These are phyloP conservation scores for Pyxicephalus adspersus DNA, from an alignment of 2,113 vertebrate species.

Conservation along the genomic window DNA sequence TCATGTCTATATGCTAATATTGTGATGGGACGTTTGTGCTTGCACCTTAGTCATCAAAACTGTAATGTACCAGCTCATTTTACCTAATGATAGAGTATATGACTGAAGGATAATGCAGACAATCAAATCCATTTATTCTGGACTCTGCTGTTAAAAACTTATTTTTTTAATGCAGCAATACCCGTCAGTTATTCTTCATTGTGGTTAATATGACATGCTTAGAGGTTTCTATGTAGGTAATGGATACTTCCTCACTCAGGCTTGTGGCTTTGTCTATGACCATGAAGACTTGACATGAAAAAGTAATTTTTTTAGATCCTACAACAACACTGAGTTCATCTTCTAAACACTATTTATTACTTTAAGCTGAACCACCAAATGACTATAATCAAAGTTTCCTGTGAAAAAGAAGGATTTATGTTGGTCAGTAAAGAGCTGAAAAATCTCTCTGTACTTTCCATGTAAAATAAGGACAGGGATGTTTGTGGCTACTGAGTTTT, in stretches of 20 bases:
- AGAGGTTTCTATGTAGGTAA: neutral
- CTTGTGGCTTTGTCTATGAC: neutral
- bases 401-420: neutral
- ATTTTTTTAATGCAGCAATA: neutral
- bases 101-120: no score
- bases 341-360: constrained; percentile 20
- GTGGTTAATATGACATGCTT: neutral
- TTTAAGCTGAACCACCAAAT: constrained; percentile 21
- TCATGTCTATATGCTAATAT: no score
- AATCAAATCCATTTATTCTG: neutral
- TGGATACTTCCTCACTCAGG: neutral
- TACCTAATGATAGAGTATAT: no score
- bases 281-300: constrained; percentile 21
- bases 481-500: constrained; percentile 17
- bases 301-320: constrained; percentile 13
- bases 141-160: neutral
- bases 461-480: constrained; percentile 24
- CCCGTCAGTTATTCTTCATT: neutral
- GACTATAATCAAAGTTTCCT: constrained; percentile 15
- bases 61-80: no score
- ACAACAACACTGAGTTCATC: constrained; percentile 4
- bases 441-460: neutral
- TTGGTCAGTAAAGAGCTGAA: constrained; percentile 3
- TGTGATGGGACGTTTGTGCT: no score
- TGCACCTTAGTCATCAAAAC: no score